A percentile compares a stretch with the other conserved stretches of the same genome.
phyloP scores from a whole-genome alignment of 2,888 invertebrate species.

The Endomychus coccineus region DNA sequence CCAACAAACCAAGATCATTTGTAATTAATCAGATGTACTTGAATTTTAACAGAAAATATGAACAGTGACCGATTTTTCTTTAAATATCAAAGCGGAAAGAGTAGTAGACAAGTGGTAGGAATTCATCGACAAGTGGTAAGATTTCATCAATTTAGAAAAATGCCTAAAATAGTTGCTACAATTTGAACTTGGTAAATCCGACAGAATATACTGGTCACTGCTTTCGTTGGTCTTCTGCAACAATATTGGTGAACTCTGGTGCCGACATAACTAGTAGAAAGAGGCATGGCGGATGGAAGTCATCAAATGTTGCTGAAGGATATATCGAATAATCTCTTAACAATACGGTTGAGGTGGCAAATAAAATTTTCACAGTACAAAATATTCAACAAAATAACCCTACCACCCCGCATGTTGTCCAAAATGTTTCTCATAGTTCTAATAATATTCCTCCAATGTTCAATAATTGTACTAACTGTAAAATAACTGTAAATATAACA shows the following conservation, averaged over 20 bases:
- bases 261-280: slow-evolving; percentile 6
- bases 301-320: slow-evolving; percentile 7
- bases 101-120: slow-evolving; percentile 1
- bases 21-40: no score
- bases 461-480: slow-evolving; percentile 4
- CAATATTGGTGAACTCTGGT: slow-evolving; percentile 5
- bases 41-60: slow-evolving; percentile 6
- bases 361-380: slow-evolving; percentile 4
- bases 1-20: no score
- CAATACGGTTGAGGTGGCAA: no score
- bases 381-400: slow-evolving; percentile 3
- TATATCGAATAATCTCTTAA: slow-evolving; percentile 3
- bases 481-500: slow-evolving; percentile 5
- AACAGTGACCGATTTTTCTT: slow-evolving; percentile 2
- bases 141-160: slow-evolving; percentile 1
- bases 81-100: slow-evolving; percentile 4
- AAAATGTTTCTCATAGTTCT: no score
- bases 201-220: slow-evolving; percentile 7
- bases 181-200: slow-evolving; percentile 5
- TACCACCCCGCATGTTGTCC: neutral
- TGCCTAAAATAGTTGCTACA: slow-evolving; percentile 6
- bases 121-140: neutral
- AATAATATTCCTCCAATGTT: slow-evolving; percentile 3
- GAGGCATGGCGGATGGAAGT: slow-evolving; percentile 5
- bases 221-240: slow-evolving; percentile 5